Conservation (phyloP, 2,888 invertebrate species). For the Diarsia rubi region DNA sequence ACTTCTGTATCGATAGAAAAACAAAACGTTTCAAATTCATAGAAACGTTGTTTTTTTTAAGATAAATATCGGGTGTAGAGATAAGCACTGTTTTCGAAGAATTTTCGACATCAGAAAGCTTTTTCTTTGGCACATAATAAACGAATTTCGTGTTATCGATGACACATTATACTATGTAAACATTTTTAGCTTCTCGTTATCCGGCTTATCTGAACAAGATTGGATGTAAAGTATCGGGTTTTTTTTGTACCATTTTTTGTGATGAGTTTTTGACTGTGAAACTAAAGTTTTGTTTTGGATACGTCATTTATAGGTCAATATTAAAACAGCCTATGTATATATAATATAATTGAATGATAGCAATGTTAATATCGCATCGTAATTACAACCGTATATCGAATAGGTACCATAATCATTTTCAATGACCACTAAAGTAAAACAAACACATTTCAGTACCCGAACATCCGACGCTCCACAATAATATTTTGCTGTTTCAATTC, state of each 20-base stretch:
- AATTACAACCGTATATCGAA: constrained; percentile 5
- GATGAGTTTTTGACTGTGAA: not conserved
- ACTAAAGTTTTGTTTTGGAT: not conserved
- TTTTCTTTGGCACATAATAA: constrained; percentile 53
- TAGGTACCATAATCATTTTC: not conserved
- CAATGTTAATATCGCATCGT: not conserved
- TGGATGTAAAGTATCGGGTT: constrained; percentile 13
- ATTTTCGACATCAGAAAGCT: constrained; percentile 57
- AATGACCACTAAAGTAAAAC: constrained; percentile 25
- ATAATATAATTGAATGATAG: constrained; percentile 4
- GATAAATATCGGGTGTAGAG: constrained; percentile 44
- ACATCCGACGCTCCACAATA: constrained; percentile 15
- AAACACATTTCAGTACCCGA: constrained; percentile 31
- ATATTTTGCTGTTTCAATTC: constrained; percentile 36
- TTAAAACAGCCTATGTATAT: not conserved
- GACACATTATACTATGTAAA: constrained; percentile 60
- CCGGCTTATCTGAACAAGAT: constrained; percentile 42
- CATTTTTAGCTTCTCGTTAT: constrained; percentile 47
- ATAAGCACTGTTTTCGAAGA: constrained; percentile 58
- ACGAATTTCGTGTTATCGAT: constrained; percentile 47
- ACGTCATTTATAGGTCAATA: constrained; percentile 4
- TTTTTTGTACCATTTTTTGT: not conserved
- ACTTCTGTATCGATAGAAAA: constrained; percentile 55
- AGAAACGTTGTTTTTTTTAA: constrained; percentile 37
- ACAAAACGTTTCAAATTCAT: constrained; percentile 55